Evolutionary conservation across 2,113 vertebrate genomes (phyloP).

Genomic region (Ammodramus savannarum): DNA sequence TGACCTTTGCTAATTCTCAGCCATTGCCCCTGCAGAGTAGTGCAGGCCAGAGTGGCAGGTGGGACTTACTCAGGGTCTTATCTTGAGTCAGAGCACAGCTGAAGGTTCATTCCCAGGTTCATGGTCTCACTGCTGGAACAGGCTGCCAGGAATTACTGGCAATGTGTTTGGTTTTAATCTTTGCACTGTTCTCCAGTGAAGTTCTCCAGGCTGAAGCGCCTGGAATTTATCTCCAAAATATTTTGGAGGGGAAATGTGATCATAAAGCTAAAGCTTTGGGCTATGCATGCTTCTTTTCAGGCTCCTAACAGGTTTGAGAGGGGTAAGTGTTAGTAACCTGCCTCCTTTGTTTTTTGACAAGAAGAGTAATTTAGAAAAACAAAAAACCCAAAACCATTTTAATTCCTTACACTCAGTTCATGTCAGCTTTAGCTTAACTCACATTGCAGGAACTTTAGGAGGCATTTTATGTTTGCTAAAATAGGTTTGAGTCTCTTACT

Average conservation of each 20-base stretch:
- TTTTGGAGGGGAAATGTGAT: slow-evolving; percentile 46
- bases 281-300: background rate
- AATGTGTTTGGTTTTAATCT: slow-evolving; percentile 25
- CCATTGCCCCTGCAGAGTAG: background rate
- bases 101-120: background rate
- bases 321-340: slow-evolving; percentile 6
- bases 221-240: slow-evolving; percentile 77
- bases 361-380: background rate
- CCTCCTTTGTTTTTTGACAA: slow-evolving; percentile 39
- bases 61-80: background rate
- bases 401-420: background rate
- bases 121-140: background rate
- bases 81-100: background rate
- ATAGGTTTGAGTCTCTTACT: background rate
- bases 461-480: background rate
- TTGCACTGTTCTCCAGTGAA: slow-evolving; percentile 72
- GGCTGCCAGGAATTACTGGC: background rate
- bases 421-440: slow-evolving; percentile 6
- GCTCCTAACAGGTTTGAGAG: background rate
- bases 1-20: background rate
- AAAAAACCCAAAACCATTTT: background rate
- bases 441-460: background rate
- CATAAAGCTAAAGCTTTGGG: slow-evolving; percentile 38
- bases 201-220: slow-evolving; percentile 71
- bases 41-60: background rate